These are phyloP conservation scores for Podarcis muralis DNA, from an alignment of 2,113 vertebrate genomes.

Conservation along the genomic window DNA sequence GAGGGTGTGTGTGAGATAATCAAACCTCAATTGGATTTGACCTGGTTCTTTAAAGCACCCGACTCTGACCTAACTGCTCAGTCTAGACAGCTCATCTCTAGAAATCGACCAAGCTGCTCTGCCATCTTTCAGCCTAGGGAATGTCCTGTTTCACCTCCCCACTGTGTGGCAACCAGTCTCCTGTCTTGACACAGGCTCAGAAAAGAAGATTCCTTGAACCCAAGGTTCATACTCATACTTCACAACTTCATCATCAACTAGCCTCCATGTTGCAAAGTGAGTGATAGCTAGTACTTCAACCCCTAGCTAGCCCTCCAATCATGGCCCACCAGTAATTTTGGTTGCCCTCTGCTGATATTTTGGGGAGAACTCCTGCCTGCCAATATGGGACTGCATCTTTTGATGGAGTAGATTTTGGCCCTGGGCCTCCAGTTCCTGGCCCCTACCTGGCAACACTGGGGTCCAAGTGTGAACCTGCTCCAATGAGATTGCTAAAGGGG, in stretches of 20 bases:
- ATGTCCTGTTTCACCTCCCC: no score
- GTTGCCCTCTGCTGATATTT: not conserved
- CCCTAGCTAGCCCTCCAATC: not conserved
- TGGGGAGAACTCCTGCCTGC: not conserved
- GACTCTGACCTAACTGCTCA: no score
- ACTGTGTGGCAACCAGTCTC: no score
- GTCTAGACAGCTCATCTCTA: no score
- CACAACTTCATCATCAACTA: no score
- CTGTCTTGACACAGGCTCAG: no score
- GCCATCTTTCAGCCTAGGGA: no score
- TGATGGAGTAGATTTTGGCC: not conserved
- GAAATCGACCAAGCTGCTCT: no score
- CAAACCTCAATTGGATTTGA: not conserved
- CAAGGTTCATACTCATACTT: no score
- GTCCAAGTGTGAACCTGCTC: not conserved
- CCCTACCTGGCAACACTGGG: not conserved
- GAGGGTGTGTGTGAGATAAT: not conserved
- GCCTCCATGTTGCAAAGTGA: no score
- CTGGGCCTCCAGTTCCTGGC: not conserved
- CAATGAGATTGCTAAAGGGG: not conserved
- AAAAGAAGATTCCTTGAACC: no score
- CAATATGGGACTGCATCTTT: not conserved
- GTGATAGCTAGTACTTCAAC: not conserved
- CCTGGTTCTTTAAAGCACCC: not conserved
- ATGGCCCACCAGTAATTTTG: not conserved